Percentiles rank a stretch among this genome's conserved stretches.
phyloP scores from a whole-genome alignment of 2,888 invertebrate genomes.

The Harpagoxenus sublaevis region DNA sequence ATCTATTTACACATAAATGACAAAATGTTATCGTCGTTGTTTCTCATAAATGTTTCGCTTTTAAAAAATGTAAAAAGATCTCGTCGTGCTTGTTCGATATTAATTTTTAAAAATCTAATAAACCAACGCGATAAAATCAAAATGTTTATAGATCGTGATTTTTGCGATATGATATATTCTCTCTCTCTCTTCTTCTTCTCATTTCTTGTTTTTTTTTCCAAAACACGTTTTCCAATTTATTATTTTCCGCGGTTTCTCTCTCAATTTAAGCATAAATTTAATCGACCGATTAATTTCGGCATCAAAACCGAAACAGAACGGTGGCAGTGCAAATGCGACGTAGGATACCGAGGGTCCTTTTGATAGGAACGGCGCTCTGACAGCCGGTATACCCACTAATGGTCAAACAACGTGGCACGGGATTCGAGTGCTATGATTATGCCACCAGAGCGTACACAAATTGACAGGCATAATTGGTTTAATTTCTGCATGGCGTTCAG shows the following conservation, averaged over 20 bases:
- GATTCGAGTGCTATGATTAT: slow-evolving; percentile 80
- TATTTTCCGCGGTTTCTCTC: not conserved
- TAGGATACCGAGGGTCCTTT: slow-evolving; percentile 72
- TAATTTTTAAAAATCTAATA: slow-evolving; percentile 4
- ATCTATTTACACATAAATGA: not conserved
- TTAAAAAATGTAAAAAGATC: not conserved
- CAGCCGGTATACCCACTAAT: slow-evolving; percentile 75
- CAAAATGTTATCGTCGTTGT: too few species aligned
- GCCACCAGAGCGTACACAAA: slow-evolving; percentile 73
- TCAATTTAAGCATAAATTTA: slow-evolving; percentile 33
- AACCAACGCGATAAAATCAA: not conserved
- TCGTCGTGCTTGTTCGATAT: not conserved
- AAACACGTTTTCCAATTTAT: not conserved
- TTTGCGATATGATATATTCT: not conserved
- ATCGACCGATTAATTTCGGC: slow-evolving; percentile 69
- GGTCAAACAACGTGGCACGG: slow-evolving; percentile 80
- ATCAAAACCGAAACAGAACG: slow-evolving; percentile 66
- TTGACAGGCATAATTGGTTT: slow-evolving; percentile 82
- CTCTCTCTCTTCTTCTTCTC: not conserved
- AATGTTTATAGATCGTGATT: not conserved
- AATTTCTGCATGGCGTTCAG: slow-evolving; percentile 72
- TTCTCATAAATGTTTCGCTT: not conserved
- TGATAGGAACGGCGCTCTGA: slow-evolving; percentile 65
- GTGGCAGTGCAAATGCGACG: slow-evolving; percentile 70
- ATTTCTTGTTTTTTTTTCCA: not conserved